Conservation (phyloP, 2,113 vertebrate species). For the Mohoua ochrocephala region DNA sequence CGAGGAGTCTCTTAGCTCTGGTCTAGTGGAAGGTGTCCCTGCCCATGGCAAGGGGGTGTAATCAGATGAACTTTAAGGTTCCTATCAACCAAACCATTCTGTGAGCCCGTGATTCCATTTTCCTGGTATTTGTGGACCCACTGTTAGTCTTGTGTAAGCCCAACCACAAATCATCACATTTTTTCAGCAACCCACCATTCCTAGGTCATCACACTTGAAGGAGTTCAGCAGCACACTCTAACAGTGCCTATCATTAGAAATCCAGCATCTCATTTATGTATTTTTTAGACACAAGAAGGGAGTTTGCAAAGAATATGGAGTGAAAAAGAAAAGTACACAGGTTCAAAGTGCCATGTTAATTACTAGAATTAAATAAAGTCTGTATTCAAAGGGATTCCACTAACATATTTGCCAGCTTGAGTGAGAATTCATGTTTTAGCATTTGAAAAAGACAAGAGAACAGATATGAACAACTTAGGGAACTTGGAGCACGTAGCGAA, state of each 20-base stretch:
- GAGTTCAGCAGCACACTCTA: neutral
- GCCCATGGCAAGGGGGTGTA: neutral
- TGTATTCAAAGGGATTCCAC: neutral
- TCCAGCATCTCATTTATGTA: neutral
- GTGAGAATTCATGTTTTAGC: neutral
- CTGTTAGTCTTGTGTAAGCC: neutral
- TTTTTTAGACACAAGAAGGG: neutral
- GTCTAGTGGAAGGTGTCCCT: neutral
- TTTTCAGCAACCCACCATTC: neutral
- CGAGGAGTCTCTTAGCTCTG: neutral
- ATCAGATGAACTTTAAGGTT: neutral
- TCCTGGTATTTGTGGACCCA: neutral
- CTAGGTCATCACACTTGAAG: neutral
- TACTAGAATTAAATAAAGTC: neutral
- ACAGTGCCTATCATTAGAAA: neutral
- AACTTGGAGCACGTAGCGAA: fast-evolving
- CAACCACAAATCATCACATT: neutral
- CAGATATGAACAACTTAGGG: neutral
- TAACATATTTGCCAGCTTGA: neutral
- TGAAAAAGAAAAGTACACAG: neutral
- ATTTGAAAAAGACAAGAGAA: neutral
- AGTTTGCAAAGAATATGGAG: neutral
- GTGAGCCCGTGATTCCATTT: neutral
- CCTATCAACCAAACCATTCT: neutral
- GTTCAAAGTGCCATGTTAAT: neutral